Percentiles rank a stretch among this genome's conserved stretches.
Conservation (phyloP, 2,797 vertebrate species). For the Pseudochirops corinnae region DNA sequence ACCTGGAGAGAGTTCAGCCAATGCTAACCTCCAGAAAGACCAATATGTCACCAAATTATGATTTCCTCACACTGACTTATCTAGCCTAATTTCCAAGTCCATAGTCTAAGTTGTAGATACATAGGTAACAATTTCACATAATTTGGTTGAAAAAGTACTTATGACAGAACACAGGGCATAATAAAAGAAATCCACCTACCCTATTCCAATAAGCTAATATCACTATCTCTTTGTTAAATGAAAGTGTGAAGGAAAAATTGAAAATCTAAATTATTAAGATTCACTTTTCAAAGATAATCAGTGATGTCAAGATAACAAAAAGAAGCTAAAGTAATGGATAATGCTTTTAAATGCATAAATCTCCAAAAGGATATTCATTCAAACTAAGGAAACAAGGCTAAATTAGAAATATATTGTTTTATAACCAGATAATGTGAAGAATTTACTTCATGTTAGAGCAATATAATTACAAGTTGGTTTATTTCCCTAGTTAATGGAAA, state of each 20-base stretch:
- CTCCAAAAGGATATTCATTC: conserved; percentile 7
- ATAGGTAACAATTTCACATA: background rate
- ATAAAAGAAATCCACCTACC: background rate
- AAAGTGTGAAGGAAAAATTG: conserved; percentile 38
- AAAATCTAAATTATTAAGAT: conserved; percentile 20
- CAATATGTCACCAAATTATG: background rate
- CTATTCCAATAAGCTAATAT: background rate
- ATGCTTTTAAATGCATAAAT: conserved; percentile 32
- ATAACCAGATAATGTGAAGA: conserved; percentile 23
- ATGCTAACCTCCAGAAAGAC: background rate
- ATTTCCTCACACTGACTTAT: background rate
- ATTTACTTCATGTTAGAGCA: conserved; percentile 15
- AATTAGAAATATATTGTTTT: conserved; percentile 26
- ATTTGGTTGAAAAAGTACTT: conserved; percentile 39
- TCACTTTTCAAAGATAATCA: conserved; percentile 35
- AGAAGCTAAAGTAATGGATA: conserved; percentile 37
- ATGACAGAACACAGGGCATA: background rate
- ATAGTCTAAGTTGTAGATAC: background rate
- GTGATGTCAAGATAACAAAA: conserved; percentile 46
- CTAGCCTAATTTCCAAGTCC: background rate
- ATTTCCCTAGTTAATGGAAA: conserved; percentile 22
- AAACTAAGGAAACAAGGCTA: conserved; percentile 55
- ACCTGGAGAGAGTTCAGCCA: background rate
- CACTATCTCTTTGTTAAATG: background rate
- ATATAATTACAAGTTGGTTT: conserved; percentile 21